Conservation (phyloP, 37 sponge, comb jelly and placozoan species). For the Cliona cf. orientalis region DNA sequence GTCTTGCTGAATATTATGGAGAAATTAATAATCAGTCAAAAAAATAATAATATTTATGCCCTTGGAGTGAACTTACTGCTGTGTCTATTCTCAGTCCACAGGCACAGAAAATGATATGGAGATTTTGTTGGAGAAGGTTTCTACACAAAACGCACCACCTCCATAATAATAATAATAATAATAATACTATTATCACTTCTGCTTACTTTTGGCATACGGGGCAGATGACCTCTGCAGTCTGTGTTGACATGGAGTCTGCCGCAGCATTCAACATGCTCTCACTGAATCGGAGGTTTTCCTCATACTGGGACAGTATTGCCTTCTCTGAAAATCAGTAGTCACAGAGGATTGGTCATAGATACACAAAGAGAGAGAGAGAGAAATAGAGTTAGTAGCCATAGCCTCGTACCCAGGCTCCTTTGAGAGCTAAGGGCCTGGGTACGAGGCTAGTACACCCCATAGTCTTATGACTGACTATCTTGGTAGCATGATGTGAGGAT, state of each 20-base stretch:
- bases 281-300: conserved; percentile 31
- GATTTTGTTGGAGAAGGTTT: conserved; percentile 55
- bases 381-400: too few relatives aligned
- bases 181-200: background rate
- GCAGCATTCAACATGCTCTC: conserved; percentile 64
- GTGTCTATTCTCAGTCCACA: conserved; percentile 80
- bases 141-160: conserved; percentile 13
- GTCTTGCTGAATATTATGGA: conserved; percentile 50
- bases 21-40: background rate
- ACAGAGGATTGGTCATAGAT: background rate
- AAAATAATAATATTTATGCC: background rate
- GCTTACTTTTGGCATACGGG: conserved; percentile 81
- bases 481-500: background rate
- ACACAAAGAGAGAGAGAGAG: too few relatives aligned
- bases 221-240: conserved; percentile 59
- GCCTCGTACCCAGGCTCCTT: too few relatives aligned
- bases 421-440: too few relatives aligned
- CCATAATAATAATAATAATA: background rate
- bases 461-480: too few relatives aligned
- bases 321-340: conserved; percentile 34
- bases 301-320: conserved; percentile 55
- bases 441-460: too few relatives aligned
- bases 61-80: conserved; percentile 48
- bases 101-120: conserved; percentile 63
- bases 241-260: conserved; percentile 43